Evolutionary conservation across 2,113 vertebrate species (phyloP), one percentile per base, ranked within the genome.

Genomic region (Gambusia affinis): DNA sequence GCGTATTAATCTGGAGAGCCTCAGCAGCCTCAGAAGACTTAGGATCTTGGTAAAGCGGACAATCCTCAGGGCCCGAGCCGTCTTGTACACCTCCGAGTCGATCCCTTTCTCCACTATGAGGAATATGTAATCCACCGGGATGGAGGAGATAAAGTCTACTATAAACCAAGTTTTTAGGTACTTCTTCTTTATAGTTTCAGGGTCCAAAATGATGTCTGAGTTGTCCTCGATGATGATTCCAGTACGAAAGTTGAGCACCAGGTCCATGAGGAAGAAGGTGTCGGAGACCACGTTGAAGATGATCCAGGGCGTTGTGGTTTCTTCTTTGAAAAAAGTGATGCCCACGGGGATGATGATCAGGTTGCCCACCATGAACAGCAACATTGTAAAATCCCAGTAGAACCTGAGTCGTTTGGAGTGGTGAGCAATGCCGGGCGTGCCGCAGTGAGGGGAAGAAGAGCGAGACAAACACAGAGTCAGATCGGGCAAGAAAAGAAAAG

Each of bases 331-430:
- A 95, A 99, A 99, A 75, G 98, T 99, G 95, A 99, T 99, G 87
- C 98, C 97, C 86, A 99, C 98, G 0, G 98, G 98, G 74, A 99
- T 99, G 93, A 99, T 97, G 94, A 99, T 99, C 88, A 99, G 94
- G 91, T 99, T 99, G 33, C 98, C 97, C 85, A 99, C 97, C 98
- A 99, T 99, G 88, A 99, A 98, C 30, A 99, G 95, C 84, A 99
- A 94, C 98, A 99, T 99, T 1, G 97, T 98, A 94, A 99, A 98
- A 92, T 99, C 98, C 98, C 98, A 99, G 90, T 99, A 99, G 94
- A 99, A 99, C 95, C 98, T 99, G 70, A 22, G n/a, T 35, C 77
- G 83, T 60, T 39, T 62, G 62, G 3, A 5, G 42, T 80, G 80
- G 79, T 65, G 63, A 64, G 84, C 47, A 39, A 65, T 67, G 8